These are phyloP conservation scores for Pollenia angustigena DNA, from an alignment of 2,888 invertebrate species.

Conservation along the genomic window DNA sequence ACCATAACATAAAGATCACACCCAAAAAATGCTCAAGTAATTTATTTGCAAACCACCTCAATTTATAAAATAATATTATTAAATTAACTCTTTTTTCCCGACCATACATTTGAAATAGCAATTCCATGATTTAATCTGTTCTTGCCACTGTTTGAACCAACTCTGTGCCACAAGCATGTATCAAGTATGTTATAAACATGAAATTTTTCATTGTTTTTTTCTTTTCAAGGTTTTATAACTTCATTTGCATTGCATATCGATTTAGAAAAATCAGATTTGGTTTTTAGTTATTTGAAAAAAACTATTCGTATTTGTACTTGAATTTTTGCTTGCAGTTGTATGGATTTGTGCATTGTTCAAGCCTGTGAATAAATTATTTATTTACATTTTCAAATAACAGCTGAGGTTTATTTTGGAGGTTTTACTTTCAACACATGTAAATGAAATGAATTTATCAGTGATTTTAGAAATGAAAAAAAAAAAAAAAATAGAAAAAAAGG, in stretches of 20 bases:
- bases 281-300: conserved; percentile 15
- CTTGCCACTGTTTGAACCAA: conserved; percentile 37
- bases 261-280: conserved; percentile 58
- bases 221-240: conserved; percentile 55
- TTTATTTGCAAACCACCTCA: too few relatives aligned
- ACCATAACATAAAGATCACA: too few relatives aligned
- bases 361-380: conserved; percentile 78
- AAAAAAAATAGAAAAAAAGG: not conserved
- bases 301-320: conserved; percentile 32
- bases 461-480: conserved; percentile 28
- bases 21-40: too few relatives aligned
- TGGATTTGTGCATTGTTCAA: conserved; percentile 70
- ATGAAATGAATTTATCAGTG: conserved; percentile 61
- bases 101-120: not conserved
- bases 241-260: conserved; percentile 67
- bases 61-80: too few relatives aligned
- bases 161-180: not conserved
- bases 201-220: conserved; percentile 22
- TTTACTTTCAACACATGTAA: conserved; percentile 67
- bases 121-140: not conserved
- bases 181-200: not conserved
- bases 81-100: too few relatives aligned
- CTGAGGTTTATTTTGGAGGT: conserved; percentile 79
- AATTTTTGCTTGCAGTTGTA: conserved; percentile 41
- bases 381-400: conserved; percentile 78